These are phyloP conservation scores for Sarcophaga variegata DNA, from an alignment of 2,888 invertebrate genomes.

Conservation along the genomic window DNA sequence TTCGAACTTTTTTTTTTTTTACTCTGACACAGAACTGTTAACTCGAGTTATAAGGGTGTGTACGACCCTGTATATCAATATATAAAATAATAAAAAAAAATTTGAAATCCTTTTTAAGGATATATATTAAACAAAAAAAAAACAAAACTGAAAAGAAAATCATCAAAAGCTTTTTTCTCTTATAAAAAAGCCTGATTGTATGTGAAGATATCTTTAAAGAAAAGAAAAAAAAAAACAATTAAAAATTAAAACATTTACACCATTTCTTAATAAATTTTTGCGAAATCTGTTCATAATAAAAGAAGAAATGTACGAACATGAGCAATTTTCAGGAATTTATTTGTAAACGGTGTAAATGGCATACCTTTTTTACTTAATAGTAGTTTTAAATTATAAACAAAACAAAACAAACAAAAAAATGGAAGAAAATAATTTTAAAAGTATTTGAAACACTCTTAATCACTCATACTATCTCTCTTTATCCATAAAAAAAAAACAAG, in stretches of 20 bases:
- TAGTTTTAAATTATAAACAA: conserved; percentile 42
- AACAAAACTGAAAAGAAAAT: conserved; percentile 33
- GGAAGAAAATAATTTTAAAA: conserved; percentile 39
- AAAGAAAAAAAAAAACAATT: conserved; percentile 5
- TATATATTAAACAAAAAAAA: neutral
- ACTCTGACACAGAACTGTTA: conserved; percentile 39
- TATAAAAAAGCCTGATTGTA: conserved; percentile 60
- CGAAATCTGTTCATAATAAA: neutral
- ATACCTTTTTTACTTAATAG: conserved; percentile 57
- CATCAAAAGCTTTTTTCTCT: conserved; percentile 61
- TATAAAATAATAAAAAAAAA: conserved; percentile 40
- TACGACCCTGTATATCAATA: conserved; percentile 45
- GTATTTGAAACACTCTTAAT: conserved; percentile 42
- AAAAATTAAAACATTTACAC: conserved; percentile 13
- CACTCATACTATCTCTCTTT: neutral
- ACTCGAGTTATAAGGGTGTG: conserved; percentile 47
- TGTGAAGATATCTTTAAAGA: conserved; percentile 55
- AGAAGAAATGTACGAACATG: neutral
- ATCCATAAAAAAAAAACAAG: neutral
- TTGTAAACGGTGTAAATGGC: conserved; percentile 35
- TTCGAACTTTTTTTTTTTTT: conserved; percentile 34
- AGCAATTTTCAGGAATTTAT: neutral
- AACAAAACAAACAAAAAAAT: conserved; percentile 26
- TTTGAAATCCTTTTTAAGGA: conserved; percentile 41
- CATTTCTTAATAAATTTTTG: conserved; percentile 33